Evolutionary conservation across 2,888 invertebrate species (phyloP), one percentile per base, ranked within the genome.

Genomic region (Abrostola tripartita): DNA sequence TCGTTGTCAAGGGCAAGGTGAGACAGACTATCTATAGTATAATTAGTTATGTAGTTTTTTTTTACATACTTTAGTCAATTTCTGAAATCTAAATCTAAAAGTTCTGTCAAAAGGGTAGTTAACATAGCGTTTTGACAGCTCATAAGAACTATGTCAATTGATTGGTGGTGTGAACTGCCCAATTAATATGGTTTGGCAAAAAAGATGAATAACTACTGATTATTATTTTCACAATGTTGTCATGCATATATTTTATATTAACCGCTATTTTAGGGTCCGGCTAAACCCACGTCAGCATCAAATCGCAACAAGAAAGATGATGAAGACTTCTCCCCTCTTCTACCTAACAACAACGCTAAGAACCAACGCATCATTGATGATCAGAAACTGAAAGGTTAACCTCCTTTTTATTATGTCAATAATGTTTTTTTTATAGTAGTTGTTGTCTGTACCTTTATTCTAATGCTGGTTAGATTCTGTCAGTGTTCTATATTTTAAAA

Each of bases 331-430:
- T 96, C 97, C 0, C 98, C 98, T 0, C 91, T 98, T 4, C 93
- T 99, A 52, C 96, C 97, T 0, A 95, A 96, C 14, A 98, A 98
- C 85, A 98, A 97, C 84, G 95, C 98, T 55, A 99, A 99, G 90
- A 98, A 98, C 87, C 98, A 99, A 88, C 95, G 99, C 59, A 96
- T 98, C 52, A 97, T 98, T 53, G 99, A 99, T 85, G 99, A 99
- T 88, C 98, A 98, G 82, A 98, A 98, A 88, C 95, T 99, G 63
- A 98, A 98, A 94, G 94, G 95, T 94, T 81, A 68, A 44, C 42
- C 24, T n/a, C 6, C 24, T 40, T n/a, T 53, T 6, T 11, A 49
- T 7, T 11, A 52, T 41, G 47, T 36, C 4, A 24, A 1, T n/a
- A 52, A 7, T 24, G 8, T n/a, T 57, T 58, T 51, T 55, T 52